Base-by-base conservation (phyloP, 2,113 vertebrate genomes). In the Pogonocichla stellata region DNA sequence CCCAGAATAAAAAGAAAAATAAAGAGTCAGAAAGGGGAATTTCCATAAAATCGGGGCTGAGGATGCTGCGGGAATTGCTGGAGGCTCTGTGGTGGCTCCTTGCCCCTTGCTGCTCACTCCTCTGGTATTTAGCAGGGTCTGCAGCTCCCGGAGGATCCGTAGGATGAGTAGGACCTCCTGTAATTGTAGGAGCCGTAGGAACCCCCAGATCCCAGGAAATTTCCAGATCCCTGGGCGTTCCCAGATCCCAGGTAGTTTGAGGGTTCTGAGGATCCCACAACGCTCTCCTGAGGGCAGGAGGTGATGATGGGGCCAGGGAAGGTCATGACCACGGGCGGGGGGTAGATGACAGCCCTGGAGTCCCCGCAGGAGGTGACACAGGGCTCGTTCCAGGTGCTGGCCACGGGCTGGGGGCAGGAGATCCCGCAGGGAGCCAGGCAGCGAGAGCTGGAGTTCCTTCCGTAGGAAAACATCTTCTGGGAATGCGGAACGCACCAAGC, bases 271-370 rank as follows among this genome's bases (percentile, higher is more conserved):
- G 67, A 89, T 4, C 88, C 85, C 85, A 96, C 93, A 1, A 80
- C 0, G 58, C 95, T 96, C 48, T 96, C 93, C 91, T 95, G 95
- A 3, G 95, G 91, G 16, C 93, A 95, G 62, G 93, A 93, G 85
- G 70, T 78, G 70, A 96, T 91, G 34, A 93, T 74, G 56, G 95
- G 95, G 3, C 93, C 95, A 2, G 95, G 93, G 78, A 96, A 95
- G 23, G 81, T 95, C 10, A 95, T 17, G 36, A 85, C 26, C 40
- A 95, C 81, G 0, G 95, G 93, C 0, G 95, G 93, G 0, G 95
- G 95, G 25, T 87, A 48, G 43, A 96, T 64, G 5, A 93, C 33
- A 0, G 95, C 95, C 33, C 64, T 33, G 0, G 95, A 96, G 43
- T 96, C 91, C 0, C 80, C 67, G 1, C 93, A 96, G 38, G 88